Evolutionary conservation across 2,797 vertebrate genomes (phyloP).

Genomic region (Malurus leucopterus): DNA sequence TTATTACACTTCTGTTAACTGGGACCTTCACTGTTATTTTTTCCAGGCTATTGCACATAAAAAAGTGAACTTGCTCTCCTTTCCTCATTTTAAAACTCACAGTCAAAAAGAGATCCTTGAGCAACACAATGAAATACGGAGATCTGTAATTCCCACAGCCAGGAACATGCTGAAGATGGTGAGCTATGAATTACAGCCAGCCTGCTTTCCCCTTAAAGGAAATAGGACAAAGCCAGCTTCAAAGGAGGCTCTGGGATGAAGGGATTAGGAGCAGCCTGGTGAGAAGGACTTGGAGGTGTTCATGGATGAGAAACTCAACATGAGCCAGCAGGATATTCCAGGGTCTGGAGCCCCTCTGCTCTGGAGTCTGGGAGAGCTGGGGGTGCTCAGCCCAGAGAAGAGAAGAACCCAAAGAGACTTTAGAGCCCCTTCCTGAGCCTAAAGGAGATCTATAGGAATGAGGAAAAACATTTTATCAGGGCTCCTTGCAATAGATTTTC

Average conservation of each 20-base stretch:
- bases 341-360: not conserved
- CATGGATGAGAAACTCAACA: not conserved
- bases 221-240: not conserved
- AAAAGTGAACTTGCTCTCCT: accelerated
- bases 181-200: not conserved
- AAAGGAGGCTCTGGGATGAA: not conserved
- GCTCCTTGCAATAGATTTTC: not conserved
- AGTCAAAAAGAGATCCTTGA: slow-evolving; percentile 15
- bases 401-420: not conserved
- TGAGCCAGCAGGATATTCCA: not conserved
- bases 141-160: slow-evolving; percentile 22
- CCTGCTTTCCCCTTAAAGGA: not conserved
- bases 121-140: slow-evolving; percentile 46
- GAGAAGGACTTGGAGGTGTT: not conserved
- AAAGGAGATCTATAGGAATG: accelerated
- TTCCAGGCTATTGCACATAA: not conserved
- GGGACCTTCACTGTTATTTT: not conserved
- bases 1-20: not conserved
- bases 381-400: not conserved
- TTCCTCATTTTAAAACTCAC: not conserved
- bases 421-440: not conserved
- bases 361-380: not conserved
- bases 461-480: not conserved
- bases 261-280: not conserved
- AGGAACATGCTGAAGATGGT: slow-evolving; percentile 68